Evolutionary conservation across 2,888 invertebrate species (phyloP), one percentile per base, ranked within the genome.

Genomic region (Schrankia costaestrigalis): DNA sequence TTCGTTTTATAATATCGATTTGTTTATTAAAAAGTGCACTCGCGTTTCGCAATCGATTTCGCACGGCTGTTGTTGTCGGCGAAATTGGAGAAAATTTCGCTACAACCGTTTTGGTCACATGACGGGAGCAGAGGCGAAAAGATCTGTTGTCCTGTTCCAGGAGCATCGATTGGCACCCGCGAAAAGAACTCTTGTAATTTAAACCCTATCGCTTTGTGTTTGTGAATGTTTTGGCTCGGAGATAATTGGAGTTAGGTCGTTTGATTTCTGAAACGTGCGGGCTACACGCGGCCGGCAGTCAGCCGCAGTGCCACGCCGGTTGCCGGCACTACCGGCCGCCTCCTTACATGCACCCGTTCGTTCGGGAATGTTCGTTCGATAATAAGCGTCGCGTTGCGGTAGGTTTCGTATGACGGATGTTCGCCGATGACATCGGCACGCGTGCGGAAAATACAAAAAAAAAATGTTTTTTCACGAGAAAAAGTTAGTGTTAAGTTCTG

Each of bases 91-190:
- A 70, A 77, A 78, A 76, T 74, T 43, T 73, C 64, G 65, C 71
- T 65, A 62, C 59, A 64, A 57, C 46, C 56, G 53, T 56, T 61
- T 60, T 52, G 66, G 60, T 71, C 66, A 71, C 67, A 71, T 74
- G 65, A 73, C 69, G 71, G 76, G 64, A 76, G 77, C 75, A 78
- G 76, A 78, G 79, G 78, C 83, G 84, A 76, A 78, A 74, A 76
- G 81, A 79, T 78, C 69, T 73, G 78, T 78, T 78, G 80, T 82
- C 82, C 81, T 82, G 82, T 79, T 81, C 71, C 79, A 75, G 78
- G 74, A 77, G 66, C 85, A 86, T 87, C 86, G 86, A 86, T 87
- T 86, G 78, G 82, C 66, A 70, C 71, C 66, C 59, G 56, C 32
- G 11, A 29, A 28, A 13, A 7, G 5, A 13, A 10, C 8, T 26